Percentiles rank a stretch among this genome's conserved stretches.
These are phyloP conservation scores for Empidonax alnorum DNA, from an alignment of 2,113 vertebrate species.

Conservation along the genomic window DNA sequence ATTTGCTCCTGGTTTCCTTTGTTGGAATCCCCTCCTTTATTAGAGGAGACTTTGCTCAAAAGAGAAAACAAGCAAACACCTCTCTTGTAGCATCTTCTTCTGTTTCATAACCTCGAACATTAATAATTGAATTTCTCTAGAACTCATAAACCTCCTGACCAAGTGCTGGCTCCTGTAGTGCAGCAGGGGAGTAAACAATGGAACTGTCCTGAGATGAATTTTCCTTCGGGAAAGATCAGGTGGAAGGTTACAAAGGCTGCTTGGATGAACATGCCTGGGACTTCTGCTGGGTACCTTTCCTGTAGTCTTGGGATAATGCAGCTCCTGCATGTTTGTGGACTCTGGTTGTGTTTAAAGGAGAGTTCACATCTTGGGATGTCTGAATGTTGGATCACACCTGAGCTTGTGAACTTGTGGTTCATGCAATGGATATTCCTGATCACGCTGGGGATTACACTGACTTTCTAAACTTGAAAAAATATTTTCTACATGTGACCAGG, in stretches of 20 bases:
- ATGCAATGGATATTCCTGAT: not conserved
- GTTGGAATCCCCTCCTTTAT: not conserved
- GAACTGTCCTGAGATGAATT: not conserved
- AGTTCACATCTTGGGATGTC: not conserved
- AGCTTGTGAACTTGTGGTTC: not conserved
- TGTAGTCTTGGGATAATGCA: not conserved
- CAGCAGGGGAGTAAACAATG: not conserved
- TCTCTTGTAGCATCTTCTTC: not conserved
- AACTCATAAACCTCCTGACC: not conserved
- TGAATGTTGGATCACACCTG: not conserved
- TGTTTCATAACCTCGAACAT: not conserved
- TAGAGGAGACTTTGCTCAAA: not conserved
- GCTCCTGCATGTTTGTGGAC: rapidly evolving
- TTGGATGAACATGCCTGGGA: not conserved
- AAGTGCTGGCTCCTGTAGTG: not conserved
- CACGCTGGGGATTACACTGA: not conserved
- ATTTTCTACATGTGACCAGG: not conserved
- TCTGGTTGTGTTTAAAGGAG: not conserved
- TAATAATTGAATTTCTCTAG: not conserved
- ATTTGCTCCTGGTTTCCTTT: not conserved
- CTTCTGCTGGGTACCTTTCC: not conserved
- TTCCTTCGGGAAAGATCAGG: not conserved
- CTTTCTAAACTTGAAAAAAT: not conserved
- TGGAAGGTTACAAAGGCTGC: not conserved
- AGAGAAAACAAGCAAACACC: not conserved